Evolutionary conservation across 2,888 invertebrate genomes (phyloP).

Genomic region (Meiosimyza platycephala): DNA sequence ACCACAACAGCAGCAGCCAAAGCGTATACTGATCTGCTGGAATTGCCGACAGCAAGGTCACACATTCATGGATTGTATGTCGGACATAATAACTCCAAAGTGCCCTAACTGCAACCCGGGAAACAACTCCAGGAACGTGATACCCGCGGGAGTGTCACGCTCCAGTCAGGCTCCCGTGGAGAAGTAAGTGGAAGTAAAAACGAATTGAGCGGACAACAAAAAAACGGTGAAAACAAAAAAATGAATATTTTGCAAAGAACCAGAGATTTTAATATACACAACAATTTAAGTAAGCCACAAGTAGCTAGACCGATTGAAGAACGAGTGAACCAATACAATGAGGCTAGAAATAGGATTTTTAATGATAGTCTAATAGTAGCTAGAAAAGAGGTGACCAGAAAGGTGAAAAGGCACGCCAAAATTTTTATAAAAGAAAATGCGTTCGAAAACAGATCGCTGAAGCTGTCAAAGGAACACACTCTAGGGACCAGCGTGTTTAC

Average conservation of each 20-base stretch:
- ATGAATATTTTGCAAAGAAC: neutral
- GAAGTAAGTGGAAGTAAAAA: neutral
- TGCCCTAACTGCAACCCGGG: too few relatives aligned
- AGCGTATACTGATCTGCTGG: too few relatives aligned
- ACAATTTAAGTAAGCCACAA: neutral
- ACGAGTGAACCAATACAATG: too few relatives aligned
- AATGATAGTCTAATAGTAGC: too few relatives aligned
- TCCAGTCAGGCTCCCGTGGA: neutral
- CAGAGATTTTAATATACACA: neutral
- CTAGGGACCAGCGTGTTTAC: neutral
- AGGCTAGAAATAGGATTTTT: too few relatives aligned
- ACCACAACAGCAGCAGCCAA: too few relatives aligned
- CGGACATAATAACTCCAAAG: too few relatives aligned
- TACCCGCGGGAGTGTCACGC: neutral
- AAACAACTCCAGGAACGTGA: too few relatives aligned
- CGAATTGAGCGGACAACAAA: too few relatives aligned
- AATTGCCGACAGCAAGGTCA: too few relatives aligned
- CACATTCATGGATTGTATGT: too few relatives aligned
- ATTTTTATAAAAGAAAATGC: neutral
- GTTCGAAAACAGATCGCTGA: neutral
- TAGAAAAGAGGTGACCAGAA: too few relatives aligned
- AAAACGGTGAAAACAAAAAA: neutral
- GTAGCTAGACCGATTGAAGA: neutral
- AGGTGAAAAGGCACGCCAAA: neutral
- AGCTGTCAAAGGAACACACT: neutral